A percentile compares a stretch with the other conserved stretches of the same genome.
phyloP scores from a whole-genome alignment of 2,888 invertebrate genomes.

The Leptinotarsa juncta region DNA sequence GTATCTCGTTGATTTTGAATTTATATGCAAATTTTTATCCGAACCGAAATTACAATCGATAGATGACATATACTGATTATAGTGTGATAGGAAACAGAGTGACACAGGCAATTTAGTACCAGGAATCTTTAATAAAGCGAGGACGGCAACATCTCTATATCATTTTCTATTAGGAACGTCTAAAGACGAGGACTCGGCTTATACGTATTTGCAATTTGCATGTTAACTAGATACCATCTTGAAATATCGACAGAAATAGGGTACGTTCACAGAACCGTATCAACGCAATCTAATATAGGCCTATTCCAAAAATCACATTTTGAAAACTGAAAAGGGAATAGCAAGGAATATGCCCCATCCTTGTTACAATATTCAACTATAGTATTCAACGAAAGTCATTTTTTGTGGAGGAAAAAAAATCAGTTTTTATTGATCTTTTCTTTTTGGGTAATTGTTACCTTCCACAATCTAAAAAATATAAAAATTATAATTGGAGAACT shows the following conservation, averaged over 20 bases:
- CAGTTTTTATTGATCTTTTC: too few relatives aligned
- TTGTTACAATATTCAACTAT: too few relatives aligned
- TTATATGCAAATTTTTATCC: constrained; percentile 47
- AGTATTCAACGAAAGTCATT: too few relatives aligned
- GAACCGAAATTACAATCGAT: constrained; percentile 45
- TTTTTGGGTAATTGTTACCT: too few relatives aligned
- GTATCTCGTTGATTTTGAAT: constrained; percentile 40
- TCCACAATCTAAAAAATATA: too few relatives aligned
- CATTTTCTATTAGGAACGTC: constrained; percentile 56
- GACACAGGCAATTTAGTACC: constrained; percentile 49
- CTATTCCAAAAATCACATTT: not conserved
- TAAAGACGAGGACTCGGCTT: constrained; percentile 56
- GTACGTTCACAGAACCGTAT: constrained; percentile 37
- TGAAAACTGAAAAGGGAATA: not conserved
- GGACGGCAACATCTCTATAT: constrained; percentile 51
- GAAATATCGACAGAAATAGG: constrained; percentile 62
- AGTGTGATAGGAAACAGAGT: constrained; percentile 47
- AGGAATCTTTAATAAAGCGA: constrained; percentile 51
- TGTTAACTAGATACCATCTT: constrained; percentile 66
- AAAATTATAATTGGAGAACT: too few relatives aligned
- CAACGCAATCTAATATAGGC: not conserved
- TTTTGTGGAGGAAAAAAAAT: too few relatives aligned
- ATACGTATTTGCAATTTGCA: constrained; percentile 65
- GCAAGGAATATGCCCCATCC: too few relatives aligned
- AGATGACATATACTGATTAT: constrained; percentile 45